Conservation (phyloP, 2,113 vertebrate species). For the Atlantisia rogersi region DNA sequence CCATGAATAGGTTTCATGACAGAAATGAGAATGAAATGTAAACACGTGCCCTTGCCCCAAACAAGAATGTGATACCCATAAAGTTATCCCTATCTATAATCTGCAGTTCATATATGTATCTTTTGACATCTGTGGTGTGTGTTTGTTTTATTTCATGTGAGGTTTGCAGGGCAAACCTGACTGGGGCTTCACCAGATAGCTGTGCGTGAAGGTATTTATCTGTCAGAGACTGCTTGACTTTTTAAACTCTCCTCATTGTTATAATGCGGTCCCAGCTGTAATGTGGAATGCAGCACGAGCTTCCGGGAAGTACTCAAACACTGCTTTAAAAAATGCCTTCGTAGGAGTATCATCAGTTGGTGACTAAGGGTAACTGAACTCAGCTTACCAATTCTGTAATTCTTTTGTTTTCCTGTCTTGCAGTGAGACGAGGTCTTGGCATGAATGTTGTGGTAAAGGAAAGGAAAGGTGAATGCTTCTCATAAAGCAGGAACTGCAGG, state of each 20-base stretch:
- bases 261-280: slow-evolving; percentile 75
- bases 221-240: slow-evolving; percentile 75
- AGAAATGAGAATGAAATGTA: neutral
- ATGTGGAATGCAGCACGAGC: slow-evolving; percentile 80
- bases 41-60: fast-evolving
- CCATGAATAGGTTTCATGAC: neutral
- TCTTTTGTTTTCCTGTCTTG: slow-evolving; percentile 59
- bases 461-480: slow-evolving; percentile 74
- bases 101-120: neutral
- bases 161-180: slow-evolving; percentile 63
- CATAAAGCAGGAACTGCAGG: slow-evolving; percentile 70
- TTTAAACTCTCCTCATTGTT: slow-evolving; percentile 75
- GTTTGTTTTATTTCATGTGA: neutral
- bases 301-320: slow-evolving; percentile 82
- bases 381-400: slow-evolving; percentile 48
- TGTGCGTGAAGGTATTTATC: slow-evolving; percentile 71
- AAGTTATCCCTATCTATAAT: neutral
- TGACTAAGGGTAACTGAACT: slow-evolving; percentile 68
- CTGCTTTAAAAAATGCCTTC: slow-evolving; percentile 75
- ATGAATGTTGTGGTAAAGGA: slow-evolving; percentile 57
- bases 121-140: fast-evolving
- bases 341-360: slow-evolving; percentile 61
- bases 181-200: slow-evolving; percentile 60
- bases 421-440: slow-evolving; percentile 59
- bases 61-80: neutral